A percentile compares a stretch with the other conserved stretches of the same genome.
These are phyloP conservation scores for Doryteuthis pealeii DNA, from an alignment of 1,140 invertebrate species.

Conservation along the genomic window DNA sequence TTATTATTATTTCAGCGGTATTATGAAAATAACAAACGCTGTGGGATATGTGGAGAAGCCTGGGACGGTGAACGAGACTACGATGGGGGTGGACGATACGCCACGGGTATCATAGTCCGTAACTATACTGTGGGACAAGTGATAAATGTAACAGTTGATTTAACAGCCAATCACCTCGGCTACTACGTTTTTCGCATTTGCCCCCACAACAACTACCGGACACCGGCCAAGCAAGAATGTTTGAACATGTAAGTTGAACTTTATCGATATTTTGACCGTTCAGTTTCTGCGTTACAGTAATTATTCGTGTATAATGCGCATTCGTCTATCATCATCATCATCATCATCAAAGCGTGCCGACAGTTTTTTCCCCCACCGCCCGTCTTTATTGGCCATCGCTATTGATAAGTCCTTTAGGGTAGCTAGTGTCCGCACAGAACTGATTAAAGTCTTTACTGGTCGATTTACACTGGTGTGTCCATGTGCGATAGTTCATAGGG, in stretches of 20 bases:
- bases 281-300: too few species aligned
- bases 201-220: constrained; percentile 62
- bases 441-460: too few species aligned
- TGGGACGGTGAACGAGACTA: constrained; percentile 26
- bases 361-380: too few species aligned
- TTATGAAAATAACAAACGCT: constrained; percentile 53
- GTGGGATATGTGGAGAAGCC: constrained; percentile 61
- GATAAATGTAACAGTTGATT: neutral
- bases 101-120: constrained; percentile 10
- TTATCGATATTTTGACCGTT: too few species aligned
- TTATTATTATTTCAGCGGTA: constrained; percentile 34
- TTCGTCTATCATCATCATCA: too few species aligned
- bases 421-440: too few species aligned
- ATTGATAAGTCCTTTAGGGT: too few species aligned
- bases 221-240: constrained; percentile 18
- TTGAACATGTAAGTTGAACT: constrained; percentile 21
- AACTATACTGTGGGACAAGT: neutral
- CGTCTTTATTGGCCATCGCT: too few species aligned
- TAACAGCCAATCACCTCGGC: constrained; percentile 7
- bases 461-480: too few species aligned
- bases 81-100: constrained; percentile 36
- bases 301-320: too few species aligned
- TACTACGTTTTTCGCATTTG: constrained; percentile 86
- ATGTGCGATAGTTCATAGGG: too few species aligned
- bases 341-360: too few species aligned